Percentiles rank a stretch among this genome's conserved stretches.
phyloP scores from a whole-genome alignment of 2,888 invertebrate species.

The Itoplectis maculator region DNA sequence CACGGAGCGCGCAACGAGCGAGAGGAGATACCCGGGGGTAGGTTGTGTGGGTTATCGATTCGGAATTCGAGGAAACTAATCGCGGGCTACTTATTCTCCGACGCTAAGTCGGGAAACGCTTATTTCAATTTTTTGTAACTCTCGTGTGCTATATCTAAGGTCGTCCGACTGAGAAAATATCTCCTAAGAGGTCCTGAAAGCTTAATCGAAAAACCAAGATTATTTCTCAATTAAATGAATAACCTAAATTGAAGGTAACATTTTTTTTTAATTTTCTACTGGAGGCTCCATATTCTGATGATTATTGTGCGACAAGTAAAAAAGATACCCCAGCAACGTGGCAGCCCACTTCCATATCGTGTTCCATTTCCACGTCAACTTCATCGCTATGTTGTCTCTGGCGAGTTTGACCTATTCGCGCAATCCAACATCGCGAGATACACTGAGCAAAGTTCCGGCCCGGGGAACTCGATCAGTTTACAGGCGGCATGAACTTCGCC shows the following conservation, averaged over 20 bases:
- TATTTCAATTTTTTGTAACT: neutral
- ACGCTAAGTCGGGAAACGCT: no score
- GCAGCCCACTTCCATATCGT: constrained; percentile 25
- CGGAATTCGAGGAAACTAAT: neutral
- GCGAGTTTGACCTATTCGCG: constrained; percentile 46
- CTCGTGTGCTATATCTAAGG: neutral
- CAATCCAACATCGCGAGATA: neutral
- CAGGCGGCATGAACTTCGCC: constrained; percentile 1
- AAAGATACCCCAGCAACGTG: neutral
- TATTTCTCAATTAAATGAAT: no score
- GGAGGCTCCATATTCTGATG: no score
- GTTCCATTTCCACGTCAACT: constrained; percentile 36
- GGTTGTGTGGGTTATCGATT: constrained; percentile 8
- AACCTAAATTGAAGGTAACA: no score
- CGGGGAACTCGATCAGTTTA: constrained; percentile 25
- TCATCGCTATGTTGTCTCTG: neutral
- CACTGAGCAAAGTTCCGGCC: neutral
- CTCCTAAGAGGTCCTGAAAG: no score
- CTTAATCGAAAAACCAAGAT: no score
- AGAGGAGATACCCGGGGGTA: neutral
- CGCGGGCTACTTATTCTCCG: neutral
- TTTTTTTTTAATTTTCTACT: neutral
- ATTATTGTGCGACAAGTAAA: no score
- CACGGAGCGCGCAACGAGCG: neutral
- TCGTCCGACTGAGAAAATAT: no score